These are phyloP conservation scores for Anthophora plumipes DNA, from an alignment of 2,888 invertebrate genomes.

Conservation along the genomic window DNA sequence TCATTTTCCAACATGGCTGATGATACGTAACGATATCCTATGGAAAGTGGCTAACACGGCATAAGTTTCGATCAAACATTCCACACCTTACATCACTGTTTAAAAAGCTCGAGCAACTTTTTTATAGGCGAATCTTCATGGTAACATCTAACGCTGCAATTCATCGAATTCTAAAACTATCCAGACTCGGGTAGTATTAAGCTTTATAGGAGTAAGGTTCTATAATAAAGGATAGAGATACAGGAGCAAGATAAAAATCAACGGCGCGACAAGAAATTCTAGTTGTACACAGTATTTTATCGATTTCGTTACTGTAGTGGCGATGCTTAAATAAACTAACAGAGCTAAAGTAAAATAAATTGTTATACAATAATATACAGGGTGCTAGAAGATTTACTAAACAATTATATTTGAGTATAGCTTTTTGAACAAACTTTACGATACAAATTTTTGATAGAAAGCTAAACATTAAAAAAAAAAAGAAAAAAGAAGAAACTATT, in stretches of 20 bases:
- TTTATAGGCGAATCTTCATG: constrained; percentile 33
- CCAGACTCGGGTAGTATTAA: constrained; percentile 29
- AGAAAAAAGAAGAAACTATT: too few species aligned
- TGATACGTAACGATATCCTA: constrained; percentile 3
- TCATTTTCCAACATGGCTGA: constrained; percentile 17
- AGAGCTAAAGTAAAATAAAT: not conserved
- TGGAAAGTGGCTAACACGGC: constrained; percentile 15
- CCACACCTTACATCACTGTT: constrained; percentile 29
- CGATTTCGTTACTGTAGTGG: not conserved
- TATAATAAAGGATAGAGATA: constrained; percentile 1
- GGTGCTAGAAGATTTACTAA: constrained; percentile 5
- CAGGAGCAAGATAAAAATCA: not conserved
- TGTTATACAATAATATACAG: constrained; percentile 2
- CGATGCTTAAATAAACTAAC: too few species aligned
- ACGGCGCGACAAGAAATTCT: not conserved
- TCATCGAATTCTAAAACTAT: constrained; percentile 56
- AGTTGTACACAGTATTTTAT: constrained; percentile 43
- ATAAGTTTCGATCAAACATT: constrained; percentile 29
- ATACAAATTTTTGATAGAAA: too few species aligned
- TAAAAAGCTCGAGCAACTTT: constrained; percentile 32
- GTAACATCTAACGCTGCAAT: constrained; percentile 37
- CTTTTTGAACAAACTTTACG: too few species aligned
- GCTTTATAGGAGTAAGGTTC: constrained; percentile 32
- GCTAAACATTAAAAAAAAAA: too few species aligned
- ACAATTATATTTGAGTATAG: not conserved